These are phyloP conservation scores for Tonatia bakeri DNA, from an alignment of 2,113 vertebrate genomes.

Conservation along the genomic window DNA sequence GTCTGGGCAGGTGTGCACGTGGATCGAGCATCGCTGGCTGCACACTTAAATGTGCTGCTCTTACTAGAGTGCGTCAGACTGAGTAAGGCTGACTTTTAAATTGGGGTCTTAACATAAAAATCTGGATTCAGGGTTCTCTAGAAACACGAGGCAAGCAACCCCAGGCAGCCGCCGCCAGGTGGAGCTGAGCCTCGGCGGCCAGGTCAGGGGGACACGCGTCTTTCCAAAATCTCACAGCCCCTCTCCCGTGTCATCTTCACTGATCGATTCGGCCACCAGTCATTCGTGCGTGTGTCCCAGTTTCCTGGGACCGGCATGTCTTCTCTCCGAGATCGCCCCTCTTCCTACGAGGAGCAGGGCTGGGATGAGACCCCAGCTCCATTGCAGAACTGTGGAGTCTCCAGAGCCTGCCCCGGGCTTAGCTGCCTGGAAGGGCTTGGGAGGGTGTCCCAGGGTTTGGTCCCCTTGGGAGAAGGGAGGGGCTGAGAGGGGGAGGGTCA, in stretches of 20 bases:
- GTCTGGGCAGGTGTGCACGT: not conserved
- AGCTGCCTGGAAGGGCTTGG: not conserved
- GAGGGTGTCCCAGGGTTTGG: rapidly evolving
- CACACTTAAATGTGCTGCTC: not conserved
- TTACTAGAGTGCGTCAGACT: not conserved
- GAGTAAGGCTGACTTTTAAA: not conserved
- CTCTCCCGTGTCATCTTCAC: too few species aligned
- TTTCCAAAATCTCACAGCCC: not conserved
- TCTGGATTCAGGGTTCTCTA: not conserved
- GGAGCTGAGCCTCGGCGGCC: too few species aligned
- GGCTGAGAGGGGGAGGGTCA: not conserved
- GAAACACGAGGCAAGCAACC: not conserved
- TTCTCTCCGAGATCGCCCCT: not conserved
- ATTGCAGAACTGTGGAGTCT: not conserved
- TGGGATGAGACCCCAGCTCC: too few species aligned
- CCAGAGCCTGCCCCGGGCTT: not conserved
- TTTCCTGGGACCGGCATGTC: not conserved
- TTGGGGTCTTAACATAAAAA: not conserved
- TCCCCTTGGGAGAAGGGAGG: not conserved
- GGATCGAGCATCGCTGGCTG: not conserved
- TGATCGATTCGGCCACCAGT: not conserved
- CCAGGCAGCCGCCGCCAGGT: not conserved
- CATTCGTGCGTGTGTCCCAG: not conserved
- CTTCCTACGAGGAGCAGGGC: not conserved
- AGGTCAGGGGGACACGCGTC: not conserved